phyloP scores from a whole-genome alignment of 2,113 vertebrate species.

The Corythornis madagascariensis region DNA sequence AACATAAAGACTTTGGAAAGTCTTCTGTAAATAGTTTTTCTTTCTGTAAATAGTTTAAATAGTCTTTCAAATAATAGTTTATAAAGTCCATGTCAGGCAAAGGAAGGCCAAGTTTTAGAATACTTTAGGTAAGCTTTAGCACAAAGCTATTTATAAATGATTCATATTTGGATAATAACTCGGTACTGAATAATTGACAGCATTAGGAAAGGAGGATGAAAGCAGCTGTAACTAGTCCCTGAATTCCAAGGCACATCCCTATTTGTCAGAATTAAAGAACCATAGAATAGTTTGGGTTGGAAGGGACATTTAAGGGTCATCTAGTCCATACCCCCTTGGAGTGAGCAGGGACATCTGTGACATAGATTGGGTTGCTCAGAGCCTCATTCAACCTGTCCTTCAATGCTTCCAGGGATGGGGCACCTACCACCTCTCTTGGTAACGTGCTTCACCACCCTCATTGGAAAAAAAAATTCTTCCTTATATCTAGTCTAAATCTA shows the following conservation, averaged over 20 bases:
- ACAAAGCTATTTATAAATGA: background rate
- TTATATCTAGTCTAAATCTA: no score
- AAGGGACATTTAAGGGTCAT: background rate
- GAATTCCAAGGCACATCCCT: background rate
- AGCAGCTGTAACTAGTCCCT: background rate
- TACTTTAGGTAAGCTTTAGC: background rate
- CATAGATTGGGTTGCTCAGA: background rate
- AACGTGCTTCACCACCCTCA: background rate
- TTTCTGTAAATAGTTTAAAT: no score
- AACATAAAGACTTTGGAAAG: background rate
- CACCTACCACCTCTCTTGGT: background rate
- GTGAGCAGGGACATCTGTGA: background rate
- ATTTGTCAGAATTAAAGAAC: background rate
- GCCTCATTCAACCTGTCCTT: background rate
- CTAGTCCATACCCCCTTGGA: background rate
- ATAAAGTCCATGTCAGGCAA: background rate
- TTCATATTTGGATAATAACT: background rate
- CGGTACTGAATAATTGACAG: background rate
- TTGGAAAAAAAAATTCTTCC: background rate
- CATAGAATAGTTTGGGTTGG: background rate
- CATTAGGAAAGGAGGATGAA: background rate
- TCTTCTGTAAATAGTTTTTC: background rate
- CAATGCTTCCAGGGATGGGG: background rate
- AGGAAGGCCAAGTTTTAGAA: background rate
- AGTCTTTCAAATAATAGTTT: background rate